Conservation (phyloP, 1,140 invertebrate species). For the Leptinotarsa lineolata region DNA sequence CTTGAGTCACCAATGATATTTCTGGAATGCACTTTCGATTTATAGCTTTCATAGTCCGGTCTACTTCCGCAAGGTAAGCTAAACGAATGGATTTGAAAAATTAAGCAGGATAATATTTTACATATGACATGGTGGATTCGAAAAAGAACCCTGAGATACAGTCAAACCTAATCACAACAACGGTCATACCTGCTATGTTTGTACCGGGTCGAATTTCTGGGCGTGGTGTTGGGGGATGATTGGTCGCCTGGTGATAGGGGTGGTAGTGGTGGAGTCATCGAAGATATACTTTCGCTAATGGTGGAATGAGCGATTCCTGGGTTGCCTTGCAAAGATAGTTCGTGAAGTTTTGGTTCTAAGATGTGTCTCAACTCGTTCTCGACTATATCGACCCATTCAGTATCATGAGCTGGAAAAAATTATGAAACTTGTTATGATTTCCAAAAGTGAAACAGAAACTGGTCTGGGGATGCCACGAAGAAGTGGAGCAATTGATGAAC, state of each 20-base stretch:
- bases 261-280: constrained; percentile 76
- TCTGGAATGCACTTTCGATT: constrained; percentile 49
- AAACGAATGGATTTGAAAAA: constrained; percentile 23
- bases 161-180: background rate
- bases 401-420: constrained; percentile 64
- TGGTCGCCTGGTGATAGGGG: constrained; percentile 69
- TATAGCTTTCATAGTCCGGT: constrained; percentile 59
- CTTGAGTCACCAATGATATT: constrained; percentile 35
- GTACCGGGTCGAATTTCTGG: constrained; percentile 56
- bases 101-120: too few species aligned
- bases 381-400: constrained; percentile 83
- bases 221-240: constrained; percentile 56
- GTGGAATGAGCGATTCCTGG: constrained; percentile 60
- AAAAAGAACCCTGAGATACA: background rate
- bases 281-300: constrained; percentile 69
- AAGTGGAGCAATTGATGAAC: too few species aligned
- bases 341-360: constrained; percentile 69
- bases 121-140: too few species aligned
- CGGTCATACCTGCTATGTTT: constrained; percentile 57
- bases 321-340: constrained; percentile 59
- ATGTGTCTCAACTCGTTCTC: constrained; percentile 79
- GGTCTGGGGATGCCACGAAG: too few species aligned
- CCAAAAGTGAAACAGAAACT: too few species aligned
- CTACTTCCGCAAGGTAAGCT: constrained; percentile 65
- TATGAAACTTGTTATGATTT: background rate